A percentile compares a stretch with the other conserved stretches of the same genome.
These are phyloP conservation scores for Eubasilissa splendida DNA, from an alignment of 2,888 invertebrate genomes.

Conservation along the genomic window DNA sequence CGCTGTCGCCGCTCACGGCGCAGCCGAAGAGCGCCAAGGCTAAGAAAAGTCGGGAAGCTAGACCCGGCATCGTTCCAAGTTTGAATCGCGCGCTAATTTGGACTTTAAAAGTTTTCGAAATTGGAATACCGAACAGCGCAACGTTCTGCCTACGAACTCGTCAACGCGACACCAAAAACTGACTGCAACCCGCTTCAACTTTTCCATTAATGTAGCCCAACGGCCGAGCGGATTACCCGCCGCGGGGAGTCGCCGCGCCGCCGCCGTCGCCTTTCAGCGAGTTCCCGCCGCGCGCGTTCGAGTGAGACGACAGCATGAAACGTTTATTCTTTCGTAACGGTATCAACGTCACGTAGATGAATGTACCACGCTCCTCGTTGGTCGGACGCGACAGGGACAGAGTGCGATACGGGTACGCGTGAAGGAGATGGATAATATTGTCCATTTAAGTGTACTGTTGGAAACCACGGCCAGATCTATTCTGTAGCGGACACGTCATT, in stretches of 20 bases:
- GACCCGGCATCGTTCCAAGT: constrained; percentile 41
- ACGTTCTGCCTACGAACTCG: constrained; percentile 34
- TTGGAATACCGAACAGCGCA: constrained; percentile 17
- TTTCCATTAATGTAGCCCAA: constrained; percentile 52
- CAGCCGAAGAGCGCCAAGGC: constrained; percentile 63
- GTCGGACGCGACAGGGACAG: constrained; percentile 33
- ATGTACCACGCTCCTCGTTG: constrained; percentile 44
- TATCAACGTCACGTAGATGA: constrained; percentile 42
- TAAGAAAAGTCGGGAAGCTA: constrained; percentile 60
- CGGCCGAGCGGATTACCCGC: constrained; percentile 36
- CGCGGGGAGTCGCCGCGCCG: constrained; percentile 11
- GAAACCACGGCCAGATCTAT: not conserved
- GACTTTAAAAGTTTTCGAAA: constrained; percentile 11
- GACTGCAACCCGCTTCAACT: constrained; percentile 53
- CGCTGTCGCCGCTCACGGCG: constrained; percentile 49
- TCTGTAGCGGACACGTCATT: constrained; percentile 17
- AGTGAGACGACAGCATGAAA: constrained; percentile 33
- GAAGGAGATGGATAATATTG: constrained; percentile 7
- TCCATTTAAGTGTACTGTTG: constrained; percentile 12
- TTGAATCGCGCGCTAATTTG: not conserved
- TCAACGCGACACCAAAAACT: constrained; percentile 54
- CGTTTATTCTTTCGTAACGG: constrained; percentile 23
- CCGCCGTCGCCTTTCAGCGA: constrained; percentile 33
- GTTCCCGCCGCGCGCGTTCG: not conserved
- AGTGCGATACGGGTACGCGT: not conserved